Evolutionary conservation across 1,140 invertebrate species (phyloP), one percentile per base, ranked within the genome.

Genomic region (Bombus cullumanus): DNA sequence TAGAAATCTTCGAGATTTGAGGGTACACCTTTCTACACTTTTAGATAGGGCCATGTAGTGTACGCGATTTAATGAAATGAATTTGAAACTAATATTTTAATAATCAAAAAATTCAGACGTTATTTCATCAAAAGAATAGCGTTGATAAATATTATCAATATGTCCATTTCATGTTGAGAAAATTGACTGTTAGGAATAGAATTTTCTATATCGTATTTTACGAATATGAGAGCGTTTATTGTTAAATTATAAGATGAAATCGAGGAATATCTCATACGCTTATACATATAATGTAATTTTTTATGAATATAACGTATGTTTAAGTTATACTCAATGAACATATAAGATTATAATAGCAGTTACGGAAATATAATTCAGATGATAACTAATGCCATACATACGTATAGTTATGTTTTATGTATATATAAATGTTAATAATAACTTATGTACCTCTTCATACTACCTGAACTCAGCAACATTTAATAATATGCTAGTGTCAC

Each of bases 1-100:
- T 43, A 75, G 3, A 13, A 92, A 86, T 88, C 86, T 94, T 5
- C n/a, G 82, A 28, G 92, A 94, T 34, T 74, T 95, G 12, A 91
- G 89, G 76, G 75, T 9, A 25, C 79, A 92, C 59, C 91, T 95
- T 39, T 62, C 89, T 0, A 79, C 13, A 1, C 5, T 88, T 15
- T 34, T 89, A n/a, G 47, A 66, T 18, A 18, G 2, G 5, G 28
- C 18, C 25, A 31, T 15, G 9, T 34, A 83, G 12, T 28, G 1
- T 8, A 2, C 4, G 10, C 31, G 59, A 59, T 57, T n/a, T 64
- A 12, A 8, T 1, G 15, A 34, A 28, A 83, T 34, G 9, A 41
- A 53, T 28, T 43, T 4, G 4, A 66, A 28, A 64, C 2, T 28
- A 66, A 6, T 37, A 76, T 76, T 28, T 37, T 13, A 57, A 57